Base-by-base conservation (phyloP, 1,140 invertebrate genomes). In the Ridgeia piscesae region DNA sequence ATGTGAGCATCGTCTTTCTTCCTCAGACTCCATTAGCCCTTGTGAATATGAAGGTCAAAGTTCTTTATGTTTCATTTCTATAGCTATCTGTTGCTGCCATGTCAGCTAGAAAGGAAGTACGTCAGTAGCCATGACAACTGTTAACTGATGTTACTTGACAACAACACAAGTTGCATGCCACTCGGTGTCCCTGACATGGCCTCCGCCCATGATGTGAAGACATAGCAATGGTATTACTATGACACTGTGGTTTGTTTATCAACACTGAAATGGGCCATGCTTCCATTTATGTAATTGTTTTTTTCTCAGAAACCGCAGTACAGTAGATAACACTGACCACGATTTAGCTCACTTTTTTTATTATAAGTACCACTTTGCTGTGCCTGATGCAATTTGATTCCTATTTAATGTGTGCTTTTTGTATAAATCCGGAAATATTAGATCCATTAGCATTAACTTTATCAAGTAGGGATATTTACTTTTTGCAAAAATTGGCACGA, bases 71-170 rank as follows among this genome's bases (percentile, higher is more conserved):
- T 77, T 77, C 6, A 77, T 77, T 77, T 27, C 17, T 77, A 77
- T 21, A 14, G 6, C 58, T 77, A 21, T 77, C 58, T 77, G 58
- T 77, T 17, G 58, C 17, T 77, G 58, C 58, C 27, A 21, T 77
- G 14, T 31, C 58, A 27, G 58, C 14, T 27, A 31, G 0, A 21
- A 77, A 27, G 58, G 58, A 77, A 77, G 58, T 77, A 27, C 21
- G 58, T 77, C 58, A 77, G 2, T 31, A 77, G 58, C 27, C 17
- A 77, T 27, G 58, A 77, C 58, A 77, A 77, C 27, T 14, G 2
- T 77, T 77, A 77, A 77, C 58, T 77, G 58, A 21, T 77, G 58
- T 77, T 77, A 77, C 58, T 77, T 77, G 58, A 77, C 58, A 77
- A 77, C 58, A 31, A 77, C 58, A 77, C 27, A 21, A 77, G 17